Base-by-base conservation (phyloP, 2,888 invertebrate genomes). In the Reticulitermes lucifugus region DNA sequence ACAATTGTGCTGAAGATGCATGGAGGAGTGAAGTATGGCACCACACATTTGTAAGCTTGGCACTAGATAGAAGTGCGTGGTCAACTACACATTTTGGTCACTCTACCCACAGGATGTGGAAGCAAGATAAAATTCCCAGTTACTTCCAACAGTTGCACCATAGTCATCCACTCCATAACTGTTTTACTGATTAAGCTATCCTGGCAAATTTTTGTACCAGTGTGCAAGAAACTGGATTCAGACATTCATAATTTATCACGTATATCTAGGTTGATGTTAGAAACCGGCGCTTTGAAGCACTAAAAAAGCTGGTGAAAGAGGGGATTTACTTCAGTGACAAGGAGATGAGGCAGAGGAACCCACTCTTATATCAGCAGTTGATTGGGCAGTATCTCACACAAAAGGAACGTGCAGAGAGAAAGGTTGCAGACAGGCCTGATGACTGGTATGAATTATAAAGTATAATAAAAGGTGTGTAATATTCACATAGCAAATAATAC, bases 271-370 rank as follows among this genome's bases (percentile, higher is more conserved):
- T 93, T 84, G 92, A 93, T 89, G 91, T 95, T 0, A 95, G 95
- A 90, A 98, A 98, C 90, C 92, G 98, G 88, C 92, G 98, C 71
- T 98, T 94, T 89, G 94, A 95, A 89, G 98, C 98, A 1, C 91
- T 98, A 89, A 94, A 96, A 88, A 93, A 94, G 88, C 90, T 98
- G 87, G 92, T 96, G 70, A 91, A 93, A 83, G 93, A 94, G 87
- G 93, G 94, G 21, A 92, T 93, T 46, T 98, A 98, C 91, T 99
- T 99, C 89, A 96, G 96, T 89, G 98, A 98, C 90, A 94, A 94
- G 86, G 96, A 97, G 92, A 99, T 99, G 98, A 97, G 97, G 94
- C 95, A 94, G 88, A 92, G 99, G 86, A 97, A 98, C 90, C 99
- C 98, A 0, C 92, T 96, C 83, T 91, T 98, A 0, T 99, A 97